Base-by-base conservation (phyloP, 2,113 vertebrate genomes). In the Ivindomyrus marchei region DNA sequence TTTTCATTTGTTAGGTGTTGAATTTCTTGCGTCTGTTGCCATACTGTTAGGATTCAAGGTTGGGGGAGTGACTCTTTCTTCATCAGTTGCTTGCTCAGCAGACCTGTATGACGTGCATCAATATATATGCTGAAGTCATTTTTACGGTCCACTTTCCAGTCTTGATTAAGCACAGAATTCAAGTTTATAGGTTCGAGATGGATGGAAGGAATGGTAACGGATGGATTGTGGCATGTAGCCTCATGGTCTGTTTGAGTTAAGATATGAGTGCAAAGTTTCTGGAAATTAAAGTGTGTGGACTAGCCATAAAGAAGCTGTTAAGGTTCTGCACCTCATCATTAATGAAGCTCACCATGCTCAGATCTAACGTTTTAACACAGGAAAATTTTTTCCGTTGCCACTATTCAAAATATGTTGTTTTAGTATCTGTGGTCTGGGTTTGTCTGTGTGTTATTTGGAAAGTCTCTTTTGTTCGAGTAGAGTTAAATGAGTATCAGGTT, bases 41-140 rank as follows among this genome's bases (percentile, higher is more conserved):
- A 31, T 50, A 50, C 45, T 49, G 46, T 86, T 27, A 27, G 2
- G 84, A 47, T 85, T 46, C 42, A 9, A 45, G 80, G 21, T 85
- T 39, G 36, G 1, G 31, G 80, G 21, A 85, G 3, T 47, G 80
- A 7, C 21, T 84, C 6, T 19, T 46, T 24, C 80, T 47, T 47
- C 24, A 24, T 85, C 39, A 45, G 39, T 39, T 87, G 85, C 85
- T 56, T 56, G 11, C 13, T 87, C 85, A 87, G 85, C 50, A 56
- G 27, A 7, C 46, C 46, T 49, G 9, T 85, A 24, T 19, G n/a
- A 27, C 3, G 45, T 39, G 31, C 83, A 50, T 50, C 47, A 42
- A 56, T 87, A 87, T 87, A 87, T 87, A 53, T 53, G 50, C 85
- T 87, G 56, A 53, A 52, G 85, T 31, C 10, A 24, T 53, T 56